phyloP scores from a whole-genome alignment of 2,113 vertebrate species.

The Dendrocopos noguchii region DNA sequence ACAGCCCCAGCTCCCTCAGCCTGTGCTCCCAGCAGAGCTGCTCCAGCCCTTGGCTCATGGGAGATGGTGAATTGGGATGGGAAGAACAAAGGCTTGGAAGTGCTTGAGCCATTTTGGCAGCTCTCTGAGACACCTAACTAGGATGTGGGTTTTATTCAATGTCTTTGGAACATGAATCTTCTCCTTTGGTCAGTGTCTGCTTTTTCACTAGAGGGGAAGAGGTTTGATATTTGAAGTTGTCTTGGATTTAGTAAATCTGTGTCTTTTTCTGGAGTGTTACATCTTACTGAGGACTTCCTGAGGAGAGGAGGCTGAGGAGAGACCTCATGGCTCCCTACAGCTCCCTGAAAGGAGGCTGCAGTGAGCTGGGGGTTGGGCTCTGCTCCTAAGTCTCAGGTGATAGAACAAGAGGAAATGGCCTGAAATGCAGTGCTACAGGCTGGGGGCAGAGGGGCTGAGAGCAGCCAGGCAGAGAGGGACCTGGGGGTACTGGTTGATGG shows the following conservation, averaged over 20 bases:
- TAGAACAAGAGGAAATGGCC: too few species aligned
- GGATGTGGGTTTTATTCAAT: neutral
- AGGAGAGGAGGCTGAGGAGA: too few species aligned
- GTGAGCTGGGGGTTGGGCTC: too few species aligned
- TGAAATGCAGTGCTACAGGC: too few species aligned
- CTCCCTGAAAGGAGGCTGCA: too few species aligned
- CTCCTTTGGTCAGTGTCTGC: neutral
- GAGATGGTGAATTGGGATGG: neutral
- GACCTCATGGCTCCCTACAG: too few species aligned
- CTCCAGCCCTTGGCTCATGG: neutral
- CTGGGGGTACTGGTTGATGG: too few species aligned
- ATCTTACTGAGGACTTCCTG: neutral
- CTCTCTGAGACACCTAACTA: neutral
- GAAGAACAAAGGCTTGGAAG: neutral
- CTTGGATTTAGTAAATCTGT: neutral
- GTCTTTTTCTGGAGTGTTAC: neutral
- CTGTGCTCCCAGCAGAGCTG: too few species aligned
- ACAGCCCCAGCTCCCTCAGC: too few species aligned
- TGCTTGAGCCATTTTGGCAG: neutral
- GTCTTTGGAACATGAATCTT: neutral
- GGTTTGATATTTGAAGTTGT: neutral
- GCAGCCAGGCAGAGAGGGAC: too few species aligned
- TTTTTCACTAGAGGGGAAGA: neutral
- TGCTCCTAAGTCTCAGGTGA: too few species aligned
- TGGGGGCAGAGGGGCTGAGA: too few species aligned